These are phyloP conservation scores for Neocrepidodera transversa DNA, from an alignment of 2,888 invertebrate species.

Conservation along the genomic window DNA sequence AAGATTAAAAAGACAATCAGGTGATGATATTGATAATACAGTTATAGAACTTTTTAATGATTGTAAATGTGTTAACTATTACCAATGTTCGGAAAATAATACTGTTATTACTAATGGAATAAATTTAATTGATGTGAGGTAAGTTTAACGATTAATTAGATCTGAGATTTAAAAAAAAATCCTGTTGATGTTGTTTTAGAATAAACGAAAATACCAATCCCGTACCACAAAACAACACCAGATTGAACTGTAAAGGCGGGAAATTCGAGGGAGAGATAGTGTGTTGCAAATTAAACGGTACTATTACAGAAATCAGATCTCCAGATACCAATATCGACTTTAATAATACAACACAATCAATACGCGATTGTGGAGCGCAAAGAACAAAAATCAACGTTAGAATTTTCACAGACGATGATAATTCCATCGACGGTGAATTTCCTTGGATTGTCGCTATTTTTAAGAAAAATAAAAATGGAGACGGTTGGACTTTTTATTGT, in stretches of 20 bases:
- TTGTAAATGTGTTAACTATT: slow-evolving; percentile 42
- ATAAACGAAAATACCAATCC: background rate
- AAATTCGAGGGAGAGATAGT: slow-evolving; percentile 17
- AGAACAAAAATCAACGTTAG: slow-evolving; percentile 38
- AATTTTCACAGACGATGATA: slow-evolving; percentile 36
- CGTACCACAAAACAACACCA: background rate
- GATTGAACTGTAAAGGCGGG: slow-evolving; percentile 18
- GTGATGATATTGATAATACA: slow-evolving; percentile 17
- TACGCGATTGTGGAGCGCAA: slow-evolving; percentile 36
- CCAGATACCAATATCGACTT: background rate
- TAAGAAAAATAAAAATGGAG: slow-evolving; percentile 16
- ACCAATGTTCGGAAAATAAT: slow-evolving; percentile 41
- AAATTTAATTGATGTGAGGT: slow-evolving; percentile 34
- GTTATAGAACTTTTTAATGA: slow-evolving; percentile 39
- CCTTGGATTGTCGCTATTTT: slow-evolving; percentile 47
- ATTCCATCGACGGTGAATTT: slow-evolving; percentile 42
- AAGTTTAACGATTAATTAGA: too few species aligned
- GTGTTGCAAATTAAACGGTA: slow-evolving; percentile 19
- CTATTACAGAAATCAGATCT: background rate
- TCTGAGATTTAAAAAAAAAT: too few species aligned
- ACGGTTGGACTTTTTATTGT: slow-evolving; percentile 36
- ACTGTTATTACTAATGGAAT: slow-evolving; percentile 39
- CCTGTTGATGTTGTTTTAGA: too few species aligned
- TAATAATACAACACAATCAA: background rate
- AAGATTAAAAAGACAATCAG: slow-evolving; percentile 5